Percentiles rank a stretch among this genome's conserved stretches.
These are phyloP conservation scores for Marasmarcha lunaedactyla DNA, from an alignment of 2,888 invertebrate species.

Conservation along the genomic window DNA sequence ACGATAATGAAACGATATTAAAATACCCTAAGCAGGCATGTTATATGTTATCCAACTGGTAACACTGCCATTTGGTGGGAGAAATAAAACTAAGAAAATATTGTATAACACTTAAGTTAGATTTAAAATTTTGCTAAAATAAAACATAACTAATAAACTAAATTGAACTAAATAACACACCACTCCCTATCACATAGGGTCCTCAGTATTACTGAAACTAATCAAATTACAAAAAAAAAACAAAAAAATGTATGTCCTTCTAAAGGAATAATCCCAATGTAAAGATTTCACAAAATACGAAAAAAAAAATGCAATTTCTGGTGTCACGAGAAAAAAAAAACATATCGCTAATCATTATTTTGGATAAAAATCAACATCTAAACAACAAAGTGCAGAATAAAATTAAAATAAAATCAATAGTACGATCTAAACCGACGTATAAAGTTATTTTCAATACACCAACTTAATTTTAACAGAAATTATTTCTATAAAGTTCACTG, in stretches of 20 bases:
- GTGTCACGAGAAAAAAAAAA: slow-evolving; percentile 29
- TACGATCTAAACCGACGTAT: slow-evolving; percentile 62
- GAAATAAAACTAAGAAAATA: slow-evolving; percentile 64
- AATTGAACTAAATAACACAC: slow-evolving; percentile 70
- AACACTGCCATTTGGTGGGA: slow-evolving; percentile 63
- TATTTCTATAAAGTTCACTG: slow-evolving; percentile 34
- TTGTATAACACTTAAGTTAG: slow-evolving; percentile 67
- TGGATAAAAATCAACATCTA: slow-evolving; percentile 59
- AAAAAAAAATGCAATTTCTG: slow-evolving; percentile 64
- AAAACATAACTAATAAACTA: slow-evolving; percentile 71
- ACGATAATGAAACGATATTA: slow-evolving; percentile 37
- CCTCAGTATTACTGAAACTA: slow-evolving; percentile 60
- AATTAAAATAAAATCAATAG: slow-evolving; percentile 68
- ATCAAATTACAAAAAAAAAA: slow-evolving; percentile 50
- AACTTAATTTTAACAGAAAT: slow-evolving; percentile 68
- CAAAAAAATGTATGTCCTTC: slow-evolving; percentile 39
- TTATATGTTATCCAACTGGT: slow-evolving; percentile 24
- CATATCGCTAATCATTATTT: slow-evolving; percentile 43
- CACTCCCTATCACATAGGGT: slow-evolving; percentile 59
- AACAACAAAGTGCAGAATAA: slow-evolving; percentile 66
- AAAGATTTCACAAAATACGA: slow-evolving; percentile 30
- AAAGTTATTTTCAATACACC: slow-evolving; percentile 68
- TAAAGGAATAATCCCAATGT: slow-evolving; percentile 38
- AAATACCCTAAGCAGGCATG: slow-evolving; percentile 54
- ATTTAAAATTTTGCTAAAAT: slow-evolving; percentile 70